phyloP scores from a whole-genome alignment of 2,797 vertebrate genomes.

The Miichthys miiuy region DNA sequence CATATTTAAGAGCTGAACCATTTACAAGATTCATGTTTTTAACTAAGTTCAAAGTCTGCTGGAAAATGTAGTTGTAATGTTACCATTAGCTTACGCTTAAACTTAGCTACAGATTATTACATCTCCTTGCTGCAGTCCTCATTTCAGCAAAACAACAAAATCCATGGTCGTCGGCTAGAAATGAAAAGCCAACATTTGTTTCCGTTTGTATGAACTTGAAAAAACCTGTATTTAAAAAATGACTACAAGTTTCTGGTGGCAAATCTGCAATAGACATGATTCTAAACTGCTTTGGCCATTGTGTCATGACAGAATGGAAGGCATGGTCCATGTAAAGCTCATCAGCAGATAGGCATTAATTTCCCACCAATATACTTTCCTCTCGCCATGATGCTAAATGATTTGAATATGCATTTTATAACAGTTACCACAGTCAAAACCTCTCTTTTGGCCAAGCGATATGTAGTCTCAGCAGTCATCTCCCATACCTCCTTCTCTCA shows the following conservation, averaged over 20 bases:
- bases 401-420: constrained; percentile 52
- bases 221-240: neutral
- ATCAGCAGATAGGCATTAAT: constrained; percentile 26
- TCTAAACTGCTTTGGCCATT: too few relatives aligned
- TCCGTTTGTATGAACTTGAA: neutral
- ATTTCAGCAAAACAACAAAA: too few relatives aligned
- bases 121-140: neutral
- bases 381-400: constrained; percentile 42
- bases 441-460: constrained; percentile 48
- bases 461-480: constrained; percentile 71
- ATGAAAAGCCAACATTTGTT: neutral
- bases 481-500: constrained; percentile 48
- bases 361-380: constrained; percentile 4
- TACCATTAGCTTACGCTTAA: neutral
- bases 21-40: too few relatives aligned
- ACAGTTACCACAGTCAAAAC: constrained; percentile 41
- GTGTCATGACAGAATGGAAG: too few relatives aligned
- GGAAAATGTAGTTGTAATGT: neutral
- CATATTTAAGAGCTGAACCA: too few relatives aligned
- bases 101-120: neutral
- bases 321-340: neutral
- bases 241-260: too few relatives aligned
- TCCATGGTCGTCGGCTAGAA: neutral
- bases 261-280: too few relatives aligned
- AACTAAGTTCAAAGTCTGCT: too few relatives aligned